phyloP scores from a whole-genome alignment of 92 coral and sea anemone species.

The Micromussa lordhowensis region DNA sequence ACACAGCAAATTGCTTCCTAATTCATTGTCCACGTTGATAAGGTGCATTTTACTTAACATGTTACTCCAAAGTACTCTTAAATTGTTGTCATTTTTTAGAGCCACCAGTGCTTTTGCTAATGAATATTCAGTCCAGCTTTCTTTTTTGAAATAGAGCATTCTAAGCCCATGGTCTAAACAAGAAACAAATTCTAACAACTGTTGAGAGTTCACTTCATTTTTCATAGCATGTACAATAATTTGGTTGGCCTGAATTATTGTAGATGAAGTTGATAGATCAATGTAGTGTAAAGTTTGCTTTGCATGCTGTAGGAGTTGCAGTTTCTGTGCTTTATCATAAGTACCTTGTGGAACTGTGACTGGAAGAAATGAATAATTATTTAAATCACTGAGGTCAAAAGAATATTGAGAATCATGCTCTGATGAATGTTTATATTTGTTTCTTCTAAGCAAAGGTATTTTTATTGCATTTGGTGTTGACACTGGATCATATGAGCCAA shows the following conservation, averaged over 20 bases:
- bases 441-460: conserved; percentile 40
- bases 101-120: conserved; percentile 3
- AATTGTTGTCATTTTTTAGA: not conserved
- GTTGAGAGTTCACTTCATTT: conserved; percentile 26
- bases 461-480: conserved; percentile 30
- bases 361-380: not conserved
- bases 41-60: too few relatives aligned
- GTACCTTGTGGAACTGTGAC: not conserved
- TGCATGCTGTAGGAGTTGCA: conserved; percentile 57
- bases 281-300: conserved; percentile 61
- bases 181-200: conserved; percentile 17
- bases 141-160: too few relatives aligned
- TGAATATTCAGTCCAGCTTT: too few relatives aligned
- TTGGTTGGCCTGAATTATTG: conserved; percentile 22
- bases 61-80: too few relatives aligned
- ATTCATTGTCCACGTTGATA: too few relatives aligned
- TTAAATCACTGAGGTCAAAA: not conserved
- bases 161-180: conserved; percentile 30
- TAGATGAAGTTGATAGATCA: conserved; percentile 37
- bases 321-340: conserved; percentile 51
- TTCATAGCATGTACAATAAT: conserved; percentile 6
- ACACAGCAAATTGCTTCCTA: too few relatives aligned
- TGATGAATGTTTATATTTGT: not conserved
- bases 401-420: not conserved
- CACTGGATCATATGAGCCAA: conserved; percentile 49